Evolutionary conservation across 2,888 invertebrate genomes (phyloP).

Genomic region (Melieria omissa): DNA sequence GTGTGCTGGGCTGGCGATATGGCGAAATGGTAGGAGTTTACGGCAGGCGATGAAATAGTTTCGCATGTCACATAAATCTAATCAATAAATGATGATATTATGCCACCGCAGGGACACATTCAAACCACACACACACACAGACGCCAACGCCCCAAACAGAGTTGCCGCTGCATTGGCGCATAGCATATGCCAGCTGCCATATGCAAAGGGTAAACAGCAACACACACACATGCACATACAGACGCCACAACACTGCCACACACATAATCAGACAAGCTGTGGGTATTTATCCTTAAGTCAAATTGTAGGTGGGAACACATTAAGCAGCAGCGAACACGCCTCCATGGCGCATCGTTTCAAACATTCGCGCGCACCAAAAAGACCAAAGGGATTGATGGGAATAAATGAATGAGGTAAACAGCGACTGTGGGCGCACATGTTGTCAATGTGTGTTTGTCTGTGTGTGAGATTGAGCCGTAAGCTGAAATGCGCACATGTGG

Average conservation of each 20-base stretch:
- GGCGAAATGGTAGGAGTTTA: not conserved
- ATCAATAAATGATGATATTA: constrained; percentile 64
- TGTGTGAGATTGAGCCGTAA: not conserved
- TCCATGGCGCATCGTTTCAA: constrained; percentile 22
- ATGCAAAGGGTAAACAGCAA: constrained; percentile 20
- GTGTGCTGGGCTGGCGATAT: not conserved
- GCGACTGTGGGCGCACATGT: too few relatives aligned
- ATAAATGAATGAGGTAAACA: not conserved
- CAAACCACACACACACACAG: constrained; percentile 32
- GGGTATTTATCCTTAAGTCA: constrained; percentile 40
- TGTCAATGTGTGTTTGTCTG: too few relatives aligned
- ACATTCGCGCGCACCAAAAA: too few relatives aligned
- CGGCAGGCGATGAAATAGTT: constrained; percentile 51
- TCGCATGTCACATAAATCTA: constrained; percentile 62
- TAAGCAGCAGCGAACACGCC: constrained; percentile 61
- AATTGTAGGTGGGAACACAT: constrained; percentile 60
- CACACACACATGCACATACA: not conserved
- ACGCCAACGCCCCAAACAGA: not conserved
- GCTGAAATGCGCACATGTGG: not conserved
- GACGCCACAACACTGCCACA: constrained; percentile 14
- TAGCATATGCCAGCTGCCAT: not conserved
- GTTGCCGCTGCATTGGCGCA: too few relatives aligned
- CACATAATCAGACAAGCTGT: constrained; percentile 21
- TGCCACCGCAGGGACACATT: constrained; percentile 63
- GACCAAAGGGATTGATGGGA: not conserved